Evolutionary conservation across 1,140 invertebrate genomes (phyloP).

Genomic region (Euura lappo): DNA sequence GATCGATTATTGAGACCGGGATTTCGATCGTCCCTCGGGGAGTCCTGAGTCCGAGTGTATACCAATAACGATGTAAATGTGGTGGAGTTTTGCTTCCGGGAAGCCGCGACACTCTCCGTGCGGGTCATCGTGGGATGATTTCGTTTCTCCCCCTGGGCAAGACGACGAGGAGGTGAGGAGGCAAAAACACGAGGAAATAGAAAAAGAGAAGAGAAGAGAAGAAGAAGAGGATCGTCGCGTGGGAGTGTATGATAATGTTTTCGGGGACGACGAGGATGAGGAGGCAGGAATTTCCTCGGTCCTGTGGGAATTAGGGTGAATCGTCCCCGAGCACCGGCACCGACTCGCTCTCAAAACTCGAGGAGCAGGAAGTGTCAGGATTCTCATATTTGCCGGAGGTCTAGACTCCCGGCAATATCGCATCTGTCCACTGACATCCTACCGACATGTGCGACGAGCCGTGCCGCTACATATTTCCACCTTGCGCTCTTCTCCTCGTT

Average conservation of each 20-base stretch:
- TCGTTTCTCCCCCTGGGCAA: not conserved
- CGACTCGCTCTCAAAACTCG: conserved; percentile 16
- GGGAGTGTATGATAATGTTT: conserved; percentile 44
- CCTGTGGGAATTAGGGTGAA: conserved; percentile 40
- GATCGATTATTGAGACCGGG: no score
- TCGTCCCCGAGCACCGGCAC: not conserved
- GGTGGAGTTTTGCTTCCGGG: conserved; percentile 8
- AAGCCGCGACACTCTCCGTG: conserved; percentile 4
- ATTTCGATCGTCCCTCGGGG: not conserved
- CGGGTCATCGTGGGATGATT: conserved; percentile 11
- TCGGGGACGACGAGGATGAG: conserved; percentile 14
- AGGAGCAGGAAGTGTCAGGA: conserved; percentile 44
- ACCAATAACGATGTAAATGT: not conserved
- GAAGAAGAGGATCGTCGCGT: conserved; percentile 4
- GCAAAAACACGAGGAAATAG: not conserved
- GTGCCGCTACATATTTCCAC: conserved; percentile 23
- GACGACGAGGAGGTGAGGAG: not conserved
- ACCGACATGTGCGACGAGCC: conserved; percentile 41
- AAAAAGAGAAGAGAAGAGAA: conserved; percentile 1
- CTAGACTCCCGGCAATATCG: conserved; percentile 49
- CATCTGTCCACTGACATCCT: conserved; percentile 53
- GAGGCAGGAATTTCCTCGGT: conserved; percentile 21
- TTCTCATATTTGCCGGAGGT: conserved; percentile 26
- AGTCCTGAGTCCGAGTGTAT: not conserved
- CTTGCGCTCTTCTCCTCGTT: not conserved